phyloP scores from a whole-genome alignment of 2,888 invertebrate genomes.

The Aplocera efformata region DNA sequence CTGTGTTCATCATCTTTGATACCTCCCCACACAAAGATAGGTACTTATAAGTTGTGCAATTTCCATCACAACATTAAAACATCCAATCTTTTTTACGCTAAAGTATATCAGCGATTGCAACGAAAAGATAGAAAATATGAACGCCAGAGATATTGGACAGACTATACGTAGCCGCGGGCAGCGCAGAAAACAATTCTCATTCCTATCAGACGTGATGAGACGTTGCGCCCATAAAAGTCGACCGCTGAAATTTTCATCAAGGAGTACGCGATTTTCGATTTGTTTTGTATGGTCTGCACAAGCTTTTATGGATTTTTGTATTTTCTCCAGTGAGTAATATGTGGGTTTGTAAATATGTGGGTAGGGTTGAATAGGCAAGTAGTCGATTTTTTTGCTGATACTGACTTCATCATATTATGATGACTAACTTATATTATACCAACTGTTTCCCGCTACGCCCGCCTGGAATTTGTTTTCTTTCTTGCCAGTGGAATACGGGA shows the following conservation, averaged over 20 bases:
- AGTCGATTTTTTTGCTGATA: too few relatives aligned
- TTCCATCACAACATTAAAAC: slow-evolving; percentile 3
- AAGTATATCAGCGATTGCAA: slow-evolving; percentile 13
- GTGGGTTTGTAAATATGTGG: too few relatives aligned
- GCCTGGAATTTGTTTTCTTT: too few relatives aligned
- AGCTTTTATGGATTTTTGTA: slow-evolving; percentile 6
- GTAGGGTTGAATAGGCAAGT: too few relatives aligned
- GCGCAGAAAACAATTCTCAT: slow-evolving; percentile 30
- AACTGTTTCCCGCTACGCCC: too few relatives aligned
- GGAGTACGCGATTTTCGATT: slow-evolving; percentile 30
- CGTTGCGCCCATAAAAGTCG: slow-evolving; percentile 37
- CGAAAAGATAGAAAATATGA: slow-evolving; percentile 20
- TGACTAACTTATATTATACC: too few relatives aligned
- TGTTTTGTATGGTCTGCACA: slow-evolving; percentile 14
- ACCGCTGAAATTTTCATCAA: slow-evolving; percentile 31
- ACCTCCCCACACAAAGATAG: too few relatives aligned
- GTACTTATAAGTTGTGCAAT: neutral
- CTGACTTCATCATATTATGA: too few relatives aligned
- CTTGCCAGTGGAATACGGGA: too few relatives aligned
- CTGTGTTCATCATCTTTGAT: too few relatives aligned
- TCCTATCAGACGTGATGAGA: slow-evolving; percentile 27
- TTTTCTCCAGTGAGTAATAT: slow-evolving; percentile 1
- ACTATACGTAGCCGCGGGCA: slow-evolving; percentile 21
- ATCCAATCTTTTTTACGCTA: slow-evolving; percentile 12
- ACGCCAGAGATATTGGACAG: slow-evolving; percentile 21